Conservation (phyloP, 2,113 vertebrate genomes). For the Hyperoodon ampullatus region DNA sequence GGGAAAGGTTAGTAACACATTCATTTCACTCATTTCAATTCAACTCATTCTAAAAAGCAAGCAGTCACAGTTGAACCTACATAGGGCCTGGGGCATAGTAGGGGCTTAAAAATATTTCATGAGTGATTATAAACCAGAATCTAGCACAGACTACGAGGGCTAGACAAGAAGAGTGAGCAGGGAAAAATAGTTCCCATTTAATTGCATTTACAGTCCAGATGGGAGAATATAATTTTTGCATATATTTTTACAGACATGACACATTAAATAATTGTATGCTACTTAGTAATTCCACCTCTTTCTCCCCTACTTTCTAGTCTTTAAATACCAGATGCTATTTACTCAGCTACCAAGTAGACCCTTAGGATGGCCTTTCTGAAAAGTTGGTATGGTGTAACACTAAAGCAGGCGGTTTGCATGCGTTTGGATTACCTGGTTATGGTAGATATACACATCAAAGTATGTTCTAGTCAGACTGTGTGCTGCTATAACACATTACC, state of each 20-base stretch:
- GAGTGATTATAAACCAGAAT: background rate
- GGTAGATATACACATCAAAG: background rate
- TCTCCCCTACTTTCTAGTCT: slow-evolving; percentile 55
- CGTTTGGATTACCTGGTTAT: background rate
- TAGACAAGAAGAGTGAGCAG: background rate
- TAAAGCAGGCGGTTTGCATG: background rate
- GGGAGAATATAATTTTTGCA: background rate
- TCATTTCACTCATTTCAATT: background rate
- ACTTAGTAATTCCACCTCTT: slow-evolving; percentile 11
- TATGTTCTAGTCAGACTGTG: background rate
- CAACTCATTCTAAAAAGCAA: background rate
- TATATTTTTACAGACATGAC: background rate
- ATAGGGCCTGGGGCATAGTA: background rate
- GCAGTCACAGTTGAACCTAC: background rate
- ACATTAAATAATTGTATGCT: slow-evolving; percentile 59
- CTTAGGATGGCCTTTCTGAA: slow-evolving; percentile 22
- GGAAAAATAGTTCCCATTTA: background rate
- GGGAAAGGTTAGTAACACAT: background rate
- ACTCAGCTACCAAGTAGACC: background rate
- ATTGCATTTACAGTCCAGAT: background rate
- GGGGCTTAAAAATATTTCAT: background rate
- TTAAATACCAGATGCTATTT: slow-evolving; percentile 63
- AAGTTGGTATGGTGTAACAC: background rate
- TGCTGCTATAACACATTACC: background rate
- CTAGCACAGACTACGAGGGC: background rate